Evolutionary conservation across 2,888 invertebrate species (phyloP).

Genomic region (Cenopis cana): DNA sequence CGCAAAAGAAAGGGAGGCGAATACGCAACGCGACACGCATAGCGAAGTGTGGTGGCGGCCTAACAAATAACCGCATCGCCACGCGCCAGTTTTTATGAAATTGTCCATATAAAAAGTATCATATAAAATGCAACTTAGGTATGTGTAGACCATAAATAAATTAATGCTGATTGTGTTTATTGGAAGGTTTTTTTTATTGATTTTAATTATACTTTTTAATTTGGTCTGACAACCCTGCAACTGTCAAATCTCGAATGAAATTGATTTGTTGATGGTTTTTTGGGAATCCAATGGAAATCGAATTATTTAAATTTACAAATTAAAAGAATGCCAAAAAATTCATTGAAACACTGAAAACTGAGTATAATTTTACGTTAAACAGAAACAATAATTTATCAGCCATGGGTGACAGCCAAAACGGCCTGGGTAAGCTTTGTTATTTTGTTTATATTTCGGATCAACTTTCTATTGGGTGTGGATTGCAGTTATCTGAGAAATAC

Average conservation of each 20-base stretch:
- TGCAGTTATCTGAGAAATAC: conserved; percentile 20
- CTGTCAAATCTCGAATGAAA: conserved; percentile 45
- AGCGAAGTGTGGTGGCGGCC: no score
- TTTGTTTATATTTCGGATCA: conserved; percentile 25
- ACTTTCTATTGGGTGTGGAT: conserved; percentile 50
- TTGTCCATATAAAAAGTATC: no score
- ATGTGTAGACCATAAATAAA: no score
- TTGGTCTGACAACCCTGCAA: conserved; percentile 21
- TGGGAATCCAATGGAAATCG: no score
- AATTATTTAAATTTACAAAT: conserved; percentile 35
- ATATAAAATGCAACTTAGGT: no score
- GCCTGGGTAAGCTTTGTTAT: conserved; percentile 50
- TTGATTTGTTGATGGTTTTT: conserved; percentile 50
- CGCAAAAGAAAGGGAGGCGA: no score
- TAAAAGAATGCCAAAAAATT: conserved; percentile 34
- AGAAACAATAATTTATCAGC: conserved; percentile 44
- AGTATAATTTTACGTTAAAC: background rate
- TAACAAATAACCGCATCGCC: no score
- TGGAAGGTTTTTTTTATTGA: no score
- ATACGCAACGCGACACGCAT: no score
- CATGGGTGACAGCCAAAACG: conserved; percentile 66
- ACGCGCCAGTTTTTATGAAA: no score
- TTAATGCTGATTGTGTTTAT: no score
- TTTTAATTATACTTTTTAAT: conserved; percentile 6
- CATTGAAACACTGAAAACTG: background rate